Conservation (phyloP, 2,113 vertebrate species). For the Oreotrochilus melanogaster region DNA sequence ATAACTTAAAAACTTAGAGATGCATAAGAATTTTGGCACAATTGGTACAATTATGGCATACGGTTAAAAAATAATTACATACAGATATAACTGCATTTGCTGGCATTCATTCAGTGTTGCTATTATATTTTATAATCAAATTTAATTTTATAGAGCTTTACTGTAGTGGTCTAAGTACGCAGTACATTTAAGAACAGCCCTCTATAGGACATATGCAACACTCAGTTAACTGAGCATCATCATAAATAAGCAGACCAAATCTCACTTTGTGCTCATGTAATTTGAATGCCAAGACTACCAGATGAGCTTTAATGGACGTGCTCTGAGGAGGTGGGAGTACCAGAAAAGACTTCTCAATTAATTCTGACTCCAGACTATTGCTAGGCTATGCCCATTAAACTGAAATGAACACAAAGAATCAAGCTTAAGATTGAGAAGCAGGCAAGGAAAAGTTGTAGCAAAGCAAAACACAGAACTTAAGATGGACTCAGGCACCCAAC, state of each 20-base stretch:
- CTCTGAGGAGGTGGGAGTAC: background rate
- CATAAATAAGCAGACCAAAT: background rate
- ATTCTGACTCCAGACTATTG: background rate
- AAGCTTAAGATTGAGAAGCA: background rate
- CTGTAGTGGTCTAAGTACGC: background rate
- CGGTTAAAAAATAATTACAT: background rate
- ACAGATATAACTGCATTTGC: background rate
- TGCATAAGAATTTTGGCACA: background rate
- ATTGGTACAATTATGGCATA: background rate
- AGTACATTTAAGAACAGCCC: background rate
- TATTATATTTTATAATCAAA: background rate
- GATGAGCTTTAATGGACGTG: background rate
- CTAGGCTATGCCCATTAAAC: background rate
- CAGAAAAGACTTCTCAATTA: background rate
- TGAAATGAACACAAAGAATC: background rate
- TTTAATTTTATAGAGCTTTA: background rate
- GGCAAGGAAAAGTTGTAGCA: background rate
- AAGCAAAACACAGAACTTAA: background rate
- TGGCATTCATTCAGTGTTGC: background rate
- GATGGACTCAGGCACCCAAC: background rate
- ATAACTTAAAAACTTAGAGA: background rate
- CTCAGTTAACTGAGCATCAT: background rate
- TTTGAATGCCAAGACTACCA: background rate
- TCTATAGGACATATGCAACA: background rate
- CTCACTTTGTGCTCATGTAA: background rate